A percentile compares a stretch with the other conserved stretches of the same genome.
Evolutionary conservation across 2,113 vertebrate species (phyloP).

Genomic region (Aplodontia rufa): DNA sequence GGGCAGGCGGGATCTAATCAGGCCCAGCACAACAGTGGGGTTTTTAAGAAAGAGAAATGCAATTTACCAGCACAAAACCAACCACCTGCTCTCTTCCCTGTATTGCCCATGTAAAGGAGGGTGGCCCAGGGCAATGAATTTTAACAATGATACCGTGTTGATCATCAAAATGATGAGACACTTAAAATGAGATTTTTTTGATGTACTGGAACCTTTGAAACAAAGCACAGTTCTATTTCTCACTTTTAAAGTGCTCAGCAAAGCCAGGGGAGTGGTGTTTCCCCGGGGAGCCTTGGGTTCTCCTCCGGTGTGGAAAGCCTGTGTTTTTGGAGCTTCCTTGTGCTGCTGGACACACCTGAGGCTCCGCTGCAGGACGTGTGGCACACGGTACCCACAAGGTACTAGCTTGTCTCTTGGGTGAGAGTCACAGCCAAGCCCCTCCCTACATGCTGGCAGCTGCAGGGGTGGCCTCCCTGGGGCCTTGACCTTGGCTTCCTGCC

Average conservation of each 20-base stretch:
- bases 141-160: not conserved
- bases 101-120: not conserved
- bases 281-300: not conserved
- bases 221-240: not conserved
- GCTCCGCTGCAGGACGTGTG: not conserved
- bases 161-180: not conserved
- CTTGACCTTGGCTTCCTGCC: not conserved
- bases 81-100: conserved; percentile 83
- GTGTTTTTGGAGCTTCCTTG: not conserved
- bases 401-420: not conserved
- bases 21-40: conserved; percentile 83
- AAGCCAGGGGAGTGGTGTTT: not conserved
- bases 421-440: accelerated
- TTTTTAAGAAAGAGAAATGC: conserved; percentile 93
- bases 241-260: not conserved
- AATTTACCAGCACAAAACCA: conserved; percentile 95
- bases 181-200: not conserved
- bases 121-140: conserved; percentile 33
- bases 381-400: not conserved
- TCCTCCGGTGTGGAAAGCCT: not conserved
- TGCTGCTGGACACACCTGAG: accelerated
- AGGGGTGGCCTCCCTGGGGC: not conserved
- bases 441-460: accelerated
- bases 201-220: not conserved
- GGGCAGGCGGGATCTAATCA: conserved; percentile 86